These are phyloP conservation scores for Aleiodes leptofemur DNA, from an alignment of 2,888 invertebrate species.

Conservation along the genomic window DNA sequence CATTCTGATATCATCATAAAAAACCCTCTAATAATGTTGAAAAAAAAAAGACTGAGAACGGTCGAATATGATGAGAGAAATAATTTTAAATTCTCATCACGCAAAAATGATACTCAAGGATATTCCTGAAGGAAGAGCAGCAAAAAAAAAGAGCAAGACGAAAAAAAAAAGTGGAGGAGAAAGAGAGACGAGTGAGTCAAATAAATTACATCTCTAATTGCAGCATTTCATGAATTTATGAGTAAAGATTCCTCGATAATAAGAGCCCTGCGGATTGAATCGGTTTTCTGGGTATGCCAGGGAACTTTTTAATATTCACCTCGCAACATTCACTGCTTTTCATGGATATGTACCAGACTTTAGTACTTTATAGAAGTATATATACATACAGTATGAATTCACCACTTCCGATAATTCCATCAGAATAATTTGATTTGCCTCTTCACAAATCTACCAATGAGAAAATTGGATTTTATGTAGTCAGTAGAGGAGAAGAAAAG, in stretches of 20 bases:
- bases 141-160: background rate
- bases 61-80: slow-evolving; percentile 16
- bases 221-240: slow-evolving; percentile 40
- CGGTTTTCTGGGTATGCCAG: slow-evolving; percentile 17
- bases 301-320: slow-evolving; percentile 41
- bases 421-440: slow-evolving; percentile 69
- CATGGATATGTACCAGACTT: slow-evolving; percentile 21
- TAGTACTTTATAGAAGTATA: slow-evolving; percentile 35
- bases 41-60: background rate
- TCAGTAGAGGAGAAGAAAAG: slow-evolving; percentile 60
- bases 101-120: slow-evolving; percentile 1
- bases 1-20: slow-evolving; percentile 22
- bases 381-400: slow-evolving; percentile 29
- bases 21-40: slow-evolving; percentile 14
- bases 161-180: background rate
- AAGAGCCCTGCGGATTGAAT: slow-evolving; percentile 39
- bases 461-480: slow-evolving; percentile 69
- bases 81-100: slow-evolving; percentile 26
- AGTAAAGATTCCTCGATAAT: slow-evolving; percentile 38
- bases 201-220: slow-evolving; percentile 41
- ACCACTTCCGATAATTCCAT: slow-evolving; percentile 67
- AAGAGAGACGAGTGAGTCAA: slow-evolving; percentile 5
- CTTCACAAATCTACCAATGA: slow-evolving; percentile 55
- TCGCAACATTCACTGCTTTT: slow-evolving; percentile 40
- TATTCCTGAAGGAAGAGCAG: too few species aligned